Base-by-base conservation (phyloP, 2,113 vertebrate genomes). In the Takifugu bimaculatus region DNA sequence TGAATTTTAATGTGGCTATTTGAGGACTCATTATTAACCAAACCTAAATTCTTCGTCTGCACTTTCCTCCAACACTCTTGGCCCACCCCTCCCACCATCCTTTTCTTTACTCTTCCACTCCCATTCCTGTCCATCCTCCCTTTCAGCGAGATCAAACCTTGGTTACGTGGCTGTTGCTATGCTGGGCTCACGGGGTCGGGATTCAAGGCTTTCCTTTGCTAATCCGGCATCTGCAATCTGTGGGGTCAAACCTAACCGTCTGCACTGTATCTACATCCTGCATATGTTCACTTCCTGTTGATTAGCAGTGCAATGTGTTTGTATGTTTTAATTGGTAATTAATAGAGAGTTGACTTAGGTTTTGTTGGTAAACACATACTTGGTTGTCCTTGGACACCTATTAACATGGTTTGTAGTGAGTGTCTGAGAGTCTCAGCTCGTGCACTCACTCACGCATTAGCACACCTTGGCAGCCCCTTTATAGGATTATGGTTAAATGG, bases 401-500 rank as follows among this genome's bases (percentile, higher is more conserved):
- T 58, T 25, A 53, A 68, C 65, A 43, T 14, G 27, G n/a, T 72
- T 68, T 74, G n/a, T 61, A 51, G 51, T 49, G 52, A 57, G 39
- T 71, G 57, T 72, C 51, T 60, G 27, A 44, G 61, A 70, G 71
- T 76, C 65, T 75, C 65, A 28, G 43, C 69, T 44, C 20, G 52
- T 74, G 81, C 54, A 26, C 14, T 50, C 69, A 47, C 53, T 9
- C 71, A 63, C 60, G 65, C 73, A 84, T 84, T 81, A 79, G 78
- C 81, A 79, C 80, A 89, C 82, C 81, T 80, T 54, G 70, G 76
- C 81, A 32, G 28, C 69, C 69, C 60, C 80, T 84, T 85, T 80
- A 83, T 86, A 68, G 84, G 85, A 87, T 89, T 89, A 88, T 75
- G 81, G 81, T 79, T 87, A 85, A 88, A 87, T 84, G 85, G 72